Percentiles rank a stretch among this genome's conserved stretches.
phyloP scores from a whole-genome alignment of 2,888 invertebrate species.

The Himalopsyche anomala region DNA sequence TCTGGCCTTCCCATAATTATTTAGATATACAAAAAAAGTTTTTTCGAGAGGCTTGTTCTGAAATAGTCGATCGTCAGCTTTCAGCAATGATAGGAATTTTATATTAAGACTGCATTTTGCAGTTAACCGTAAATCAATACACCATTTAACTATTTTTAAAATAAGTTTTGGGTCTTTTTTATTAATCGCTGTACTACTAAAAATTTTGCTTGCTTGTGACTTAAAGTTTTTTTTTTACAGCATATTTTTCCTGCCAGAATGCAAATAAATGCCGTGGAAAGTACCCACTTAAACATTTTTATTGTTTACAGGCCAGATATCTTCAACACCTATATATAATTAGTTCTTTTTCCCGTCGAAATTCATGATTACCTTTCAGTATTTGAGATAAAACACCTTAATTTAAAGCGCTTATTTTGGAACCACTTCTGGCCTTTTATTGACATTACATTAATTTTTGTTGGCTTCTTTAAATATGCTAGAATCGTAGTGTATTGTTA shows the following conservation, averaged over 20 bases:
- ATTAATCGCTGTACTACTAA: too few relatives aligned
- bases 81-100: too few relatives aligned
- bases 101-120: too few relatives aligned
- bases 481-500: too few relatives aligned
- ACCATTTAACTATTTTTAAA: too few relatives aligned
- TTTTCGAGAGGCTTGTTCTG: not conserved
- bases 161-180: too few relatives aligned
- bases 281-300: constrained; percentile 15
- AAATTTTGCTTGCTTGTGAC: not conserved
- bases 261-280: not conserved
- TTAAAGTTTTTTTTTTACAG: not conserved
- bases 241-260: constrained; percentile 18
- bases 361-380: not conserved
- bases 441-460: too few relatives aligned
- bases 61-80: not conserved
- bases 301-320: constrained; percentile 21
- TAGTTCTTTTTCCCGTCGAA: not conserved
- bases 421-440: too few relatives aligned
- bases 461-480: too few relatives aligned
- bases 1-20: not conserved
- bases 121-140: too few relatives aligned
- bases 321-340: not conserved
- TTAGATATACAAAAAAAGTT: not conserved
- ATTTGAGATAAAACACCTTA: not conserved
- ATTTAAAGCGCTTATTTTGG: not conserved